These are phyloP conservation scores for Vollenhovia emeryi DNA, from an alignment of 1,140 invertebrate species.

Conservation along the genomic window DNA sequence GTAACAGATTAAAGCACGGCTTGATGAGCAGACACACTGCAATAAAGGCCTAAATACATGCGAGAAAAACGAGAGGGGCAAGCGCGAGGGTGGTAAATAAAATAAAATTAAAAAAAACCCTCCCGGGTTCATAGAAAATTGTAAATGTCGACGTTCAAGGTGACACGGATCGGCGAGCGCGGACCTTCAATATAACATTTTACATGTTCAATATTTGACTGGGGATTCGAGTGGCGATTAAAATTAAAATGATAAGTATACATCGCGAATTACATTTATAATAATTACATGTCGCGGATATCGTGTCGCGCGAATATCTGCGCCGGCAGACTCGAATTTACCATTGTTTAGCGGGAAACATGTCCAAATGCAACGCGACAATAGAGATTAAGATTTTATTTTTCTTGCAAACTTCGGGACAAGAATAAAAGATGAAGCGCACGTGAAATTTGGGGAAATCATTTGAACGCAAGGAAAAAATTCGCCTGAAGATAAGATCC, in stretches of 20 bases:
- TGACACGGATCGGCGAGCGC: not conserved
- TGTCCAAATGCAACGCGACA: not conserved
- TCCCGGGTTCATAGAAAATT: not conserved
- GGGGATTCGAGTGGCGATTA: not conserved
- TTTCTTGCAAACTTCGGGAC: not conserved
- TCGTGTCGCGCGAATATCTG: not conserved
- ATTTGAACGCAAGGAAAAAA: not conserved
- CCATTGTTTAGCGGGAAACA: not conserved
- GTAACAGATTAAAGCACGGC: conserved; percentile 50
- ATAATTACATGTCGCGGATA: not conserved
- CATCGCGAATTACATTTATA: not conserved
- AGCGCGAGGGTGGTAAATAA: not conserved
- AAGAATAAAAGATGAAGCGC: not conserved
- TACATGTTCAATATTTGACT: not conserved
- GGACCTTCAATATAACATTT: not conserved
- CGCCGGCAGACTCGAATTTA: not conserved
- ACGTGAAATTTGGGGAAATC: not conserved
- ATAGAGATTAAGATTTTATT: no score
- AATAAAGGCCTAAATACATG: conserved; percentile 38
- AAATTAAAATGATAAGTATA: conserved; percentile 9
- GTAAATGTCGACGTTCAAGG: not conserved
- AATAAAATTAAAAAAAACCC: not conserved
- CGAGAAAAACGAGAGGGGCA: not conserved
- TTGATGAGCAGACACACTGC: conserved; percentile 37
- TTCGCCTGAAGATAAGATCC: not conserved